Conservation (phyloP, 1,140 invertebrate genomes). For the Contarinia nasturtii region DNA sequence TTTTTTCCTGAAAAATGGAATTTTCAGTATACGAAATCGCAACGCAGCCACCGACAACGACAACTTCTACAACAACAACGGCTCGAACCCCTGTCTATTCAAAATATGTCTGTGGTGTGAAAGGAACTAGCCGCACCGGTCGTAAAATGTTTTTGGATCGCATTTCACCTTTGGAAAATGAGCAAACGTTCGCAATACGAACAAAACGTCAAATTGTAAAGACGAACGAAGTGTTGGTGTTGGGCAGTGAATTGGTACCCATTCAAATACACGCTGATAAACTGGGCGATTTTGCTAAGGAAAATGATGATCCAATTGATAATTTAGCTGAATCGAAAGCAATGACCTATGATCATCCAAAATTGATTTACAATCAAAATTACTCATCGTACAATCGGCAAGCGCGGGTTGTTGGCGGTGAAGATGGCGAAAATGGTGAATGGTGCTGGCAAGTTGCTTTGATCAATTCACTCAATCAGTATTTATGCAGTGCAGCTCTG, state of each 20-base stretch:
- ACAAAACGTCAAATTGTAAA: constrained; percentile 11
- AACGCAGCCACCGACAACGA: constrained; percentile 11
- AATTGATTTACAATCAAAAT: constrained; percentile 11
- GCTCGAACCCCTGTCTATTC: constrained; percentile 51
- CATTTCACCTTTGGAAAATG: background rate
- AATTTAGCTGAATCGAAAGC: background rate
- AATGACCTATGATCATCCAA: constrained; percentile 9
- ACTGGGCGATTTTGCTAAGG: constrained; percentile 12
- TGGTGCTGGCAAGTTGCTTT: constrained; percentile 93
- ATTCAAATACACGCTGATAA: constrained; percentile 28
- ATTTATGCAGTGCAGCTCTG: constrained; percentile 86
- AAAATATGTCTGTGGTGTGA: constrained; percentile 83
- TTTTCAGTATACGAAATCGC: constrained; percentile 1
- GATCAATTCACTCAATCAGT: constrained; percentile 83
- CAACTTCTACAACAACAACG: constrained; percentile 28
- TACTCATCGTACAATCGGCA: constrained; percentile 16
- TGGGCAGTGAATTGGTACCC: constrained; percentile 23
- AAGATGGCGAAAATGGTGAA: constrained; percentile 72
- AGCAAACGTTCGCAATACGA: background rate
- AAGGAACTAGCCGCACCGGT: constrained; percentile 32
- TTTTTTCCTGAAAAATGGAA: too few species aligned
- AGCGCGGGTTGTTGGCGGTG: constrained; percentile 71
- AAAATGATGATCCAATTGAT: constrained; percentile 5
- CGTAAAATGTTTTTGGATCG: constrained; percentile 4
- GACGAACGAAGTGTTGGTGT: constrained; percentile 16